A percentile compares a stretch with the other conserved stretches of the same genome.
These are phyloP conservation scores for Heptranchias perlo DNA, from an alignment of 2,113 vertebrate species.

Conservation along the genomic window DNA sequence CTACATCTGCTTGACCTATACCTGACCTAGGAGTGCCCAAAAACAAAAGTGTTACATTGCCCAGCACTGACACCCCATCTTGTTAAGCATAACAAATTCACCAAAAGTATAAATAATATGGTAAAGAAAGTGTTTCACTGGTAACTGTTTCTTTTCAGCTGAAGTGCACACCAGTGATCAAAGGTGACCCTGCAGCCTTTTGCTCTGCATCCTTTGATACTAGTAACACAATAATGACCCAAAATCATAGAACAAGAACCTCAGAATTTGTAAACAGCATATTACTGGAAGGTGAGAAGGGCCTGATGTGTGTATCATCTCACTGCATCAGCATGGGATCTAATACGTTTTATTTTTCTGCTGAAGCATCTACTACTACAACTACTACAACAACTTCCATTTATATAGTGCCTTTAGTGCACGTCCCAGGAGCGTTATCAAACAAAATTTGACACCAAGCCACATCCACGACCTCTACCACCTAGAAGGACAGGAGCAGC, in stretches of 20 bases:
- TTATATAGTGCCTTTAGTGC: no score
- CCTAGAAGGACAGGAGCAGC: no score
- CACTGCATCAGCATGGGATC: background rate
- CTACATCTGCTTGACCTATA: background rate
- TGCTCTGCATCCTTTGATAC: background rate
- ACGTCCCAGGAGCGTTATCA: no score
- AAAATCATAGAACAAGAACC: background rate
- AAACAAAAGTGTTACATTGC: background rate
- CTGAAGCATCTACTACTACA: background rate
- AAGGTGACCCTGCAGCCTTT: constrained; percentile 14
- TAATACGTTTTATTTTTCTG: background rate
- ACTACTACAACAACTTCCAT: no score
- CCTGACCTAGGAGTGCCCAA: background rate
- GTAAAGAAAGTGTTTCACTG: background rate
- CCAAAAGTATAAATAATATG: constrained; percentile 1
- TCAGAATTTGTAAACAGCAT: background rate
- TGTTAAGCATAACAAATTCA: constrained; percentile 22
- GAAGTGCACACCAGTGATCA: constrained; percentile 2
- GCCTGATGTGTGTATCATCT: constrained; percentile 25
- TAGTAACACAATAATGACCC: background rate
- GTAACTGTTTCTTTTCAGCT: constrained; percentile 23
- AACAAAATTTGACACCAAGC: no score
- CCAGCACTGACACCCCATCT: background rate
- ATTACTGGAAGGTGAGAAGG: background rate
- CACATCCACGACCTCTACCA: no score